phyloP scores from a whole-genome alignment of 1,140 invertebrate species.

The Penaeus chinensis region DNA sequence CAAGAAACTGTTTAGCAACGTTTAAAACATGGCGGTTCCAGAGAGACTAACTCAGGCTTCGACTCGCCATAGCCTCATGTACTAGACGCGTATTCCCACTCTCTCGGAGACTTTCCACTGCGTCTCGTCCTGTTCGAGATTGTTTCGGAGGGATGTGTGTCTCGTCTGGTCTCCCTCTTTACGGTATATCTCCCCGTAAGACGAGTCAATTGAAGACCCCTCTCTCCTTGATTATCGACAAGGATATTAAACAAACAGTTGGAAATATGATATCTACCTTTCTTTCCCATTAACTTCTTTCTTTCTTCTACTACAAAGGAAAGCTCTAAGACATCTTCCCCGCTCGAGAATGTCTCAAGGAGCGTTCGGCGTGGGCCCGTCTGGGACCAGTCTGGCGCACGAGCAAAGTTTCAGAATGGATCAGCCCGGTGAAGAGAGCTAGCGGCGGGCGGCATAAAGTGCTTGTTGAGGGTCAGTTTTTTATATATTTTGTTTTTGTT shows the following conservation, averaged over 20 bases:
- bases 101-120: not conserved
- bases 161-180: too few relatives aligned
- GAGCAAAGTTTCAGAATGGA: conserved; percentile 32
- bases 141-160: not conserved
- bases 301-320: not conserved
- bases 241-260: too few relatives aligned
- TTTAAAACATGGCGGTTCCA: conserved; percentile 49
- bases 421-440: not conserved
- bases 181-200: too few relatives aligned
- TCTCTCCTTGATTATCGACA: too few relatives aligned
- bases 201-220: too few relatives aligned
- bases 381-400: conserved; percentile 5
- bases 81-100: conserved; percentile 10
- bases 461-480: conserved; percentile 8
- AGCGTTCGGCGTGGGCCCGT: not conserved
- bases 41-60: conserved; percentile 38
- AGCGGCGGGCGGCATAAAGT: conserved; percentile 8
- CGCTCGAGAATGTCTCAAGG: too few relatives aligned
- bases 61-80: conserved; percentile 38
- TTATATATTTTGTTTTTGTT: not conserved
- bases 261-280: not conserved
- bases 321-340: conserved; percentile 5
- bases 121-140: not conserved
- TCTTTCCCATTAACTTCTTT: not conserved
- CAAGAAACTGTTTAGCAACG: conserved; percentile 31